Conservation (phyloP, 2,888 invertebrate species). For the Myopa tessellatipennis region DNA sequence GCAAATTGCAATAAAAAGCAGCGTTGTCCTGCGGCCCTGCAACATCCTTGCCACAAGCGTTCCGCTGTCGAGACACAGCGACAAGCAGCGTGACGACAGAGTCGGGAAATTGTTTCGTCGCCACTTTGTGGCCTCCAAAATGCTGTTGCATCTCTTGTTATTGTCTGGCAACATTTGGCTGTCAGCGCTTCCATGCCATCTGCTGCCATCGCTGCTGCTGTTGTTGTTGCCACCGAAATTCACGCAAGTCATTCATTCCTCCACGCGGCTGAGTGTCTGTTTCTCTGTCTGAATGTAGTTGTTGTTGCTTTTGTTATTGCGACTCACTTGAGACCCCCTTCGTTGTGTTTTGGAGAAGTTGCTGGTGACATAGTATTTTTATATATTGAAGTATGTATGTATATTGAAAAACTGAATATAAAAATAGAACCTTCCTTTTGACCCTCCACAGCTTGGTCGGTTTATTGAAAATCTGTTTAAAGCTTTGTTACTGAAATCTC, state of each 20-base stretch:
- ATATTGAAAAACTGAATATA: too few relatives aligned
- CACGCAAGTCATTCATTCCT: not conserved
- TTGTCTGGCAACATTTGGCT: conserved; percentile 5
- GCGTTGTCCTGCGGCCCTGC: conserved; percentile 1
- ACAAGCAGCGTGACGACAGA: not conserved
- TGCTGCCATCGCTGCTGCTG: conserved; percentile 7
- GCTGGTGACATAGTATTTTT: too few relatives aligned
- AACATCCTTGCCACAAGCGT: not conserved
- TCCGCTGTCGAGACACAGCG: not conserved
- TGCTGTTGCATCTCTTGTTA: not conserved
- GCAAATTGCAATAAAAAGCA: not conserved
- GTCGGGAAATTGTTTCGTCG: not conserved
- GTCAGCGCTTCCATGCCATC: conserved; percentile 25
- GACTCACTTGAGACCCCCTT: too few relatives aligned
- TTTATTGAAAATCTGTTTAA: too few relatives aligned
- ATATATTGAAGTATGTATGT: too few relatives aligned
- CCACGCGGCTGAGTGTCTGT: not conserved
- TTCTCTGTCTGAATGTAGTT: not conserved
- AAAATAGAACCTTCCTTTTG: too few relatives aligned
- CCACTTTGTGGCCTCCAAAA: not conserved
- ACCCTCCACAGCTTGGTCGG: too few relatives aligned
- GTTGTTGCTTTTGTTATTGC: not conserved
- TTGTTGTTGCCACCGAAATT: not conserved
- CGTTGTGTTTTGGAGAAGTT: too few relatives aligned
- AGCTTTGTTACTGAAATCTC: too few relatives aligned